A percentile compares a stretch with the other conserved stretches of the same genome.
Conservation (phyloP, 2,113 vertebrate genomes). For the Centropristis striata region DNA sequence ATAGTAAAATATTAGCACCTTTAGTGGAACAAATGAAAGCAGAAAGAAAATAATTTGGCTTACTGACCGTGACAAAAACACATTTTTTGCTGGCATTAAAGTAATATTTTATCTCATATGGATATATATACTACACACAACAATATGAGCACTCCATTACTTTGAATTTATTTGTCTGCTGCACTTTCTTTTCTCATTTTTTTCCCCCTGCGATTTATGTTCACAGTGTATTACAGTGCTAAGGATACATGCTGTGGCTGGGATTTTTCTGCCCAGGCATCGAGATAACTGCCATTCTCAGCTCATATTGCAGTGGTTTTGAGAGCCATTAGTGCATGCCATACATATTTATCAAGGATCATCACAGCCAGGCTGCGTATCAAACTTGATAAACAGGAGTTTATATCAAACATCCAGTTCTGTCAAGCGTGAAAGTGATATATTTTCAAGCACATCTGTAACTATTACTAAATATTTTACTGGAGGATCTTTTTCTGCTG, state of each 20-base stretch:
- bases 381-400: slow-evolving; percentile 60
- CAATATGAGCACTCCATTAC: slow-evolving; percentile 45
- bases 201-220: slow-evolving; percentile 26
- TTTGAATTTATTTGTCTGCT: slow-evolving; percentile 51
- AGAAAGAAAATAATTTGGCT: slow-evolving; percentile 39
- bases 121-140: slow-evolving; percentile 31
- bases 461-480: slow-evolving; percentile 52
- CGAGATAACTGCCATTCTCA: slow-evolving; percentile 36
- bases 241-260: slow-evolving; percentile 44
- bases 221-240: slow-evolving; percentile 32
- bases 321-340: slow-evolving; percentile 54
- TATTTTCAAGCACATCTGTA: slow-evolving; percentile 56
- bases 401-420: slow-evolving; percentile 58
- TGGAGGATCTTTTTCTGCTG: slow-evolving; percentile 23
- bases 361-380: slow-evolving; percentile 42
- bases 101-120: slow-evolving; percentile 51
- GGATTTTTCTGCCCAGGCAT: slow-evolving; percentile 45
- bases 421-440: slow-evolving; percentile 55
- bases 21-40: slow-evolving; percentile 49
- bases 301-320: slow-evolving; percentile 38
- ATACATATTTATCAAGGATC: slow-evolving; percentile 69
- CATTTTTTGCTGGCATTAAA: slow-evolving; percentile 32
- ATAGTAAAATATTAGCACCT: slow-evolving; percentile 52
- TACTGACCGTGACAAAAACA: slow-evolving; percentile 35
- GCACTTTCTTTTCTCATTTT: slow-evolving; percentile 34